Evolutionary conservation across 2,113 vertebrate genomes (phyloP).

Genomic region (Piliocolobus tephrosceles): DNA sequence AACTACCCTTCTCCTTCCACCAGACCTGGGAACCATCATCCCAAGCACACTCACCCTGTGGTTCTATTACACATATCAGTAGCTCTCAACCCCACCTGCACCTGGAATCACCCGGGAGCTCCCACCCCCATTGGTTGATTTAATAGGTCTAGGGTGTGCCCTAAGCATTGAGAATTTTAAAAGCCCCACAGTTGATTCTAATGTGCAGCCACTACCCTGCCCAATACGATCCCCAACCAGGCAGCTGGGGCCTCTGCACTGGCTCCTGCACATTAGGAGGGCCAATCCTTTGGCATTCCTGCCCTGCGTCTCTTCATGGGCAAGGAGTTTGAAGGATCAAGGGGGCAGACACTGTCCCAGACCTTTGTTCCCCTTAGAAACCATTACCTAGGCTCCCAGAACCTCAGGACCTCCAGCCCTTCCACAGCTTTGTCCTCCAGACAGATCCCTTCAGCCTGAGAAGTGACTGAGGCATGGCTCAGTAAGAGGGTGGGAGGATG

Average conservation of each 20-base stretch:
- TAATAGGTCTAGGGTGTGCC: not conserved
- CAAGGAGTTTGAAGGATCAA: not conserved
- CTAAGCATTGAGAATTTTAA: not conserved
- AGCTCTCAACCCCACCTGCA: not conserved
- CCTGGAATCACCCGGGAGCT: not conserved
- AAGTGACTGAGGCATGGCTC: not conserved
- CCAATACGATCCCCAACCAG: not conserved
- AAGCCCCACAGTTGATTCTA: too few relatives aligned
- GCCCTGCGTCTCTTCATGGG: not conserved
- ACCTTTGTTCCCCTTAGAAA: not conserved
- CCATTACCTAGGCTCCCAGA: not conserved
- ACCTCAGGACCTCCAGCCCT: not conserved
- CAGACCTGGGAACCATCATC: not conserved
- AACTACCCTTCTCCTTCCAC: too few relatives aligned
- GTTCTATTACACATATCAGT: not conserved
- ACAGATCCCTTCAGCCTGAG: not conserved
- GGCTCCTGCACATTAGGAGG: not conserved
- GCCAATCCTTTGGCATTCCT: not conserved
- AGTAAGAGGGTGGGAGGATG: not conserved
- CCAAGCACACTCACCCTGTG: not conserved
- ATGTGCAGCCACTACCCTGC: too few relatives aligned
- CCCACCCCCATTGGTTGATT: not conserved
- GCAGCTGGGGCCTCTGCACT: too few relatives aligned
- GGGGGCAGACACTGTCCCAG: not conserved
- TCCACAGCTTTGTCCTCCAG: not conserved